Percentiles rank a stretch among this genome's conserved stretches.
Evolutionary conservation across 1,140 invertebrate species (phyloP).

Genomic region (Alviniconcha marisindica): DNA sequence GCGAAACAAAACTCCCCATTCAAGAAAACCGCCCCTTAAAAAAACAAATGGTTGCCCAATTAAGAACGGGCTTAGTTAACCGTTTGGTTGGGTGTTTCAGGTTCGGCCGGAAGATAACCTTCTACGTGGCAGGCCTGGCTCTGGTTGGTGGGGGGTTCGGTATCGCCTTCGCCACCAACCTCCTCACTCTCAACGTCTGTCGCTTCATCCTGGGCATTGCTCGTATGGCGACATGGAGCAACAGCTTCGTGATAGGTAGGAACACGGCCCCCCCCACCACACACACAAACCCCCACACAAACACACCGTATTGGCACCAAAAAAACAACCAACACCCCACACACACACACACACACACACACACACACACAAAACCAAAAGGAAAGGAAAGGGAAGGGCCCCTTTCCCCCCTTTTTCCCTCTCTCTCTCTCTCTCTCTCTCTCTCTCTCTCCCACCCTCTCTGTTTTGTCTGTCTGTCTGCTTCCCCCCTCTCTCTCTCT

Average conservation of each 20-base stretch:
- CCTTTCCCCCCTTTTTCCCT: not conserved
- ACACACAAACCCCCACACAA: too few species aligned
- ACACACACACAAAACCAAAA: not conserved
- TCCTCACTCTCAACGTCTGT: slow-evolving; percentile 19
- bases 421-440: slow-evolving; percentile 25
- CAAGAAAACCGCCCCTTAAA: too few species aligned
- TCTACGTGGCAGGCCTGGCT: not conserved
- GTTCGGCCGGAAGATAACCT: slow-evolving; percentile 15
- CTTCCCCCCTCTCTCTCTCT: too few species aligned
- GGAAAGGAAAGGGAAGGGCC: not conserved
- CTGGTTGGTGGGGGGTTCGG: not conserved
- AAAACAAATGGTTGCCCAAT: too few species aligned
- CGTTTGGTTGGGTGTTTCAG: too few species aligned
- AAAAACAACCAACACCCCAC: slow-evolving; percentile 75
- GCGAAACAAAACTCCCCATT: too few species aligned
- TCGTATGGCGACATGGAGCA: not conserved
- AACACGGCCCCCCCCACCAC: slow-evolving; percentile 75
- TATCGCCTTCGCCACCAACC: not conserved
- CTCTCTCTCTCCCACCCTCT: slow-evolving; percentile 14
- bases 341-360: slow-evolving; percentile 24
- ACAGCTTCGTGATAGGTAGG: slow-evolving; percentile 11
- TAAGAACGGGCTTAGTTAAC: too few species aligned
- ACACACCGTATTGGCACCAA: slow-evolving; percentile 69
- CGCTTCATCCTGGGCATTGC: slow-evolving; percentile 18
- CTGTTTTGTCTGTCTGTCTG: too few species aligned